Percentiles rank a stretch among this genome's conserved stretches.
phyloP scores from a whole-genome alignment of 2,888 invertebrate genomes.

The Monopis laevigella region DNA sequence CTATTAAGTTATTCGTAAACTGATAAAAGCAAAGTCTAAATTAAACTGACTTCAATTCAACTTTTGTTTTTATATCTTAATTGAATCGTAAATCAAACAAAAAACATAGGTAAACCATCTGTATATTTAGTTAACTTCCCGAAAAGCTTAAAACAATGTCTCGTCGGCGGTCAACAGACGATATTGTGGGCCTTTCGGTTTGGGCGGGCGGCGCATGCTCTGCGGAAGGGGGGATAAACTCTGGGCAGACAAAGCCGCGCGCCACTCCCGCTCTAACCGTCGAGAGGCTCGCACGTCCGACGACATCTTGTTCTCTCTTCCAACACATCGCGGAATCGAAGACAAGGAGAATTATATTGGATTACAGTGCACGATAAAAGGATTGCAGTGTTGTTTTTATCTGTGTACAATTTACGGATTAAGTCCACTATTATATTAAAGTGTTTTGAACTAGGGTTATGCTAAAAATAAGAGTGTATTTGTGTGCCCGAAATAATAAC shows the following conservation, averaged over 20 bases:
- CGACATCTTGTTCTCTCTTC: conserved; percentile 19
- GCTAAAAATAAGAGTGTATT: conserved; percentile 2
- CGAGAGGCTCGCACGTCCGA: conserved; percentile 31
- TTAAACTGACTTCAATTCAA: too few species aligned
- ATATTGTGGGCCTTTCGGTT: too few species aligned
- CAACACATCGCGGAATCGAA: too few species aligned
- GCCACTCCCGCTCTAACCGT: conserved; percentile 44
- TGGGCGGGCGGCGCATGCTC: conserved; percentile 6
- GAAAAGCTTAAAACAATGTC: conserved; percentile 46
- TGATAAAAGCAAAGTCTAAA: too few species aligned
- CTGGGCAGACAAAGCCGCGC: conserved; percentile 25
- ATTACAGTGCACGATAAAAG: conserved; percentile 64
- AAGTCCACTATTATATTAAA: neutral
- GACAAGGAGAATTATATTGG: too few species aligned
- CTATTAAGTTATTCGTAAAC: too few species aligned
- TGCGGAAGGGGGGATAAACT: conserved; percentile 13
- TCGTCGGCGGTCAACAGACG: conserved; percentile 23
- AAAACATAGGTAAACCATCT: too few species aligned
- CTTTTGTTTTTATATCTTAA: too few species aligned
- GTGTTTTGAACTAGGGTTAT: neutral
- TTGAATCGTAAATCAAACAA: too few species aligned
- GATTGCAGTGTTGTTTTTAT: conserved; percentile 52
- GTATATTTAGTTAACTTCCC: conserved; percentile 32
- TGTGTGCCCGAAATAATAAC: conserved; percentile 2
- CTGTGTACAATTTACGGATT: neutral